A percentile compares a stretch with the other conserved stretches of the same genome.
These are phyloP conservation scores for Sebastiscus albofasciatus DNA, from an alignment of 2,797 vertebrate genomes.

Conservation along the genomic window DNA sequence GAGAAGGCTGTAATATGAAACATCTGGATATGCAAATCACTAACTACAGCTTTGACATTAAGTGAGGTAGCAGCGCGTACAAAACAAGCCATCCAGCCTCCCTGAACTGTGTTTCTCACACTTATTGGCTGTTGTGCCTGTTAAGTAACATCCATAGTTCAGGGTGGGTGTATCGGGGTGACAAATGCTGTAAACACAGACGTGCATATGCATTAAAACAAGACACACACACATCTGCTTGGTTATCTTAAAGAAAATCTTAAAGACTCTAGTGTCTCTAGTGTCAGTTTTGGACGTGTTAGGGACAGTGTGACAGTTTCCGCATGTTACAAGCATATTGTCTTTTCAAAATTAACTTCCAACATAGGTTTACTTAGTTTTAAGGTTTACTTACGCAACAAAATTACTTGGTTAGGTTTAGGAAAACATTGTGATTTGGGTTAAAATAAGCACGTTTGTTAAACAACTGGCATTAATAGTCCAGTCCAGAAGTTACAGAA, in stretches of 20 bases:
- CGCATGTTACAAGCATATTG: no score
- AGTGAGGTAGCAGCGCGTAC: slow-evolving; percentile 41
- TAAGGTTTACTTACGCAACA: no score
- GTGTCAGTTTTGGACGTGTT: no score
- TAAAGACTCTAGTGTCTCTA: no score
- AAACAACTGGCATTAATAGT: no score
- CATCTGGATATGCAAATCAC: slow-evolving; percentile 71
- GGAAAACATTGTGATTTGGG: no score
- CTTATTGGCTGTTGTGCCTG: slow-evolving; percentile 18
- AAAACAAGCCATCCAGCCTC: slow-evolving; percentile 45
- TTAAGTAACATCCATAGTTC: slow-evolving; percentile 46
- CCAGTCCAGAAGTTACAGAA: no score
- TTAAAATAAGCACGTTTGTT: no score
- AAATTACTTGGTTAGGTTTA: no score
- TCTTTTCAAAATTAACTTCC: no score
- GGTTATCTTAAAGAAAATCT: not conserved
- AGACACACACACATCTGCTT: not conserved
- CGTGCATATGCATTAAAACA: not conserved
- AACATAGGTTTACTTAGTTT: no score
- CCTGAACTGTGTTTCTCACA: slow-evolving; percentile 31
- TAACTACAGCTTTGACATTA: slow-evolving; percentile 51
- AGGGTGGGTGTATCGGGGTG: not conserved
- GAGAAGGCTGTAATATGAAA: slow-evolving; percentile 50
- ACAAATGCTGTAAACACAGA: slow-evolving; percentile 3
- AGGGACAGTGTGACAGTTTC: no score